These are phyloP conservation scores for Leptinotarsa haldemani DNA, from an alignment of 2,888 invertebrate species.

Conservation along the genomic window DNA sequence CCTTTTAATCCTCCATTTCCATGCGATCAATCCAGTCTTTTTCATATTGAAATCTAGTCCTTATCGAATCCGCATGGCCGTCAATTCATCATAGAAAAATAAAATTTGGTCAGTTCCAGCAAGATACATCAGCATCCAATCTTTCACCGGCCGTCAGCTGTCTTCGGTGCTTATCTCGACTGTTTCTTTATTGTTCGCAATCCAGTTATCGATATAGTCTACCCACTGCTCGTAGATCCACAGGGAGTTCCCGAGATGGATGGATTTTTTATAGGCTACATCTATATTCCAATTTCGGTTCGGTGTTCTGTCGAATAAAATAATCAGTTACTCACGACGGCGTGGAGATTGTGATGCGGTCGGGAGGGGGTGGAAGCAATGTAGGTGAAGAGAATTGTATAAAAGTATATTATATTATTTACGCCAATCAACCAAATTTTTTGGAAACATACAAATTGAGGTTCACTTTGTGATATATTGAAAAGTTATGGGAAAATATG, in stretches of 20 bases:
- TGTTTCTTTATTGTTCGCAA: conserved; percentile 67
- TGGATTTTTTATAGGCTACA: conserved; percentile 63
- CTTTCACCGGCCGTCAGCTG: conserved; percentile 67
- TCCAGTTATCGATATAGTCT: conserved; percentile 66
- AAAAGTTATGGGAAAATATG: no score
- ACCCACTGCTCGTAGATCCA: conserved; percentile 57
- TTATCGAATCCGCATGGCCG: conserved; percentile 1
- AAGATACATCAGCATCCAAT: conserved; percentile 64
- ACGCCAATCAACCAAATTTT: no score
- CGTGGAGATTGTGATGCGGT: neutral
- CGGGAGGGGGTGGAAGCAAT: neutral
- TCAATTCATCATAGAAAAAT: conserved; percentile 30
- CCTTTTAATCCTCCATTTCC: no score
- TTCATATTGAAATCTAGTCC: conserved; percentile 5
- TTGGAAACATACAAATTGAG: no score
- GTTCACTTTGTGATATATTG: no score
- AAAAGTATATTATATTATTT: neutral
- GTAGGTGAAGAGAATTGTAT: neutral
- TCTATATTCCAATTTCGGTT: conserved; percentile 53
- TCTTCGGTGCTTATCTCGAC: conserved; percentile 66
- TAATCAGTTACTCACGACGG: conserved; percentile 18
- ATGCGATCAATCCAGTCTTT: neutral
- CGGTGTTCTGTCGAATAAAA: conserved; percentile 25
- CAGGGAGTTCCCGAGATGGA: conserved; percentile 63
- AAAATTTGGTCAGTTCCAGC: conserved; percentile 56